Evolutionary conservation across 1,140 invertebrate genomes (phyloP), one percentile per base, ranked within the genome.

Genomic region (Drosophila quadrilineata): DNA sequence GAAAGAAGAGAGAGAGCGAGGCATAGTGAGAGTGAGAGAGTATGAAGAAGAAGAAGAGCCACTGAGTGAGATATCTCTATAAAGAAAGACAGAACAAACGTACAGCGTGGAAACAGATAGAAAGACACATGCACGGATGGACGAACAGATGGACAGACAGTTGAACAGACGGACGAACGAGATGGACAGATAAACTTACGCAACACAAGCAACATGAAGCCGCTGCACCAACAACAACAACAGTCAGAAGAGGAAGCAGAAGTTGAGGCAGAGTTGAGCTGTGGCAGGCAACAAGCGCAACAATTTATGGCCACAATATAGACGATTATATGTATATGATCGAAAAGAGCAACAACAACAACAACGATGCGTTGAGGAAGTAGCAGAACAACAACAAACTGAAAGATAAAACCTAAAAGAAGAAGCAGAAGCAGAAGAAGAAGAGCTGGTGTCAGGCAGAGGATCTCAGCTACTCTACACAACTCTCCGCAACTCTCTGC

Each of bases 141-240:
- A 24, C 5, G n/a, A 38, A 52, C 29, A n/a, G 6, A 49, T 40
- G 35, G 38, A 33, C 10, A 28, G 26, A 36, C 22, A 46, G 31
- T 29, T 46, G 35, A 35, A 35, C 35, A 33, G 16, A 8, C 6
- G 10, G 52, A 26, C 12, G 19, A 53, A 60, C 46, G 59, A 53
- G 60, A 40, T n/a, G n/a, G 52, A 62, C 54, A 77, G 77, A 85
- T 74, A 84, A 82, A 77, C 73, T 84, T 84, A 84, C 79, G 77
- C 77, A 84, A 82, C 45, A 57, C 46, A 36, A 54, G 33, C 53
- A 72, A 69, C 31, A 46, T 60, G 46, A 35, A 45, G 60, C 41
- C 59, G 50, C 48, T 29, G 59, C 59, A 21, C 36, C 53, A 56
- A 33, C 71, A 56, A 48, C 64, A 74, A 75, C 60, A 52, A 53